Base-by-base conservation (phyloP, 2,113 vertebrate species). In the Notiomystis cincta region DNA sequence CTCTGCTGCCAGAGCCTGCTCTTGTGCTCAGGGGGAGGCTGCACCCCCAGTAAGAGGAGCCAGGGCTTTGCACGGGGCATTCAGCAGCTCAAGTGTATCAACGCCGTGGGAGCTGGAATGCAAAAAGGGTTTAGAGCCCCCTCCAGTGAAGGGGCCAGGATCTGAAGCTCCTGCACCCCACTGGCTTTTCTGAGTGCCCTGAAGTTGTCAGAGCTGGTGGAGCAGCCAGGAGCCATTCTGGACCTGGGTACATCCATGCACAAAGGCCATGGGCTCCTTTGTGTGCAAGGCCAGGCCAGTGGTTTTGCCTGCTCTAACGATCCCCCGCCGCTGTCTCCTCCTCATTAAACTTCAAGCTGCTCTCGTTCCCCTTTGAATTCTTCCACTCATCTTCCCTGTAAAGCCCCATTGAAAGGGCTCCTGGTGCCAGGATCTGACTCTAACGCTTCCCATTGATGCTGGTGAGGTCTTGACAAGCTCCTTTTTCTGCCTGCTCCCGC, bases 311-410 rank as follows among this genome's bases (percentile, higher is more conserved):
- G 87, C 79, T 77, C 87, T 90, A 90, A 83, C 18, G 6, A 56
- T 90, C 66, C 25, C 79, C 83, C 0, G 8, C 51, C 0, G 24
- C 61, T 1, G 11, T 89, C 77, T 71, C 24, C 35, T 96, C 62
- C 93, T 96, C 95, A 83, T 96, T 96, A 95, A 96, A 96, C 94
- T 95, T 95, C 89, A 93, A 87, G 91, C 95, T 58, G 88, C 24
- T 93, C 50, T 87, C 31, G 0, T 37, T 83, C 70, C 58, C 71
- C 79, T 96, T 95, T 96, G 95, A 96, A 88, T 86, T 80, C 81
- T 84, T 72, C 76, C 56, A 81, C 88, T 93, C 81, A 88, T 82
- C 88, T 87, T 64, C n/a, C 7, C 76, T 92, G 76, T 62, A 78
- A 82, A 96, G 93, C 79, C 67, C 51, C 51, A 42, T 22, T 90